A percentile compares a stretch with the other conserved stretches of the same genome.
These are phyloP conservation scores for Microchrysa polita DNA, from an alignment of 2,888 invertebrate genomes.

Conservation along the genomic window DNA sequence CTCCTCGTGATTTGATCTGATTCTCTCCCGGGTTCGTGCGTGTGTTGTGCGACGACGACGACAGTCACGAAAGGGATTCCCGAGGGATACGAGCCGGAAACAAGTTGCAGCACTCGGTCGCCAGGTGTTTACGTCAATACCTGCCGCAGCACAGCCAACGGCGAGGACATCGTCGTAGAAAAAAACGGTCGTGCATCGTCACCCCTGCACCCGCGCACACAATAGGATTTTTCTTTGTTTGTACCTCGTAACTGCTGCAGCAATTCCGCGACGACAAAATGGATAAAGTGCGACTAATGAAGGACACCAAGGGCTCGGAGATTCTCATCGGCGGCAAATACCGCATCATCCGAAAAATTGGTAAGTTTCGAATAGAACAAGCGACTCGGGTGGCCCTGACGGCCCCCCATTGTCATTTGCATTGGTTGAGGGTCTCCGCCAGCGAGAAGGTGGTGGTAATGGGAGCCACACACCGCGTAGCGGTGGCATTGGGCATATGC, in stretches of 20 bases:
- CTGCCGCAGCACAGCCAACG: too few relatives aligned
- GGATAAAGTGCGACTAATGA: conserved; percentile 62
- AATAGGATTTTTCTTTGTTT: too few relatives aligned
- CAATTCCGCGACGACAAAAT: conserved; percentile 50
- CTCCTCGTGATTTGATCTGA: too few relatives aligned
- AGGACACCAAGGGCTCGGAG: conserved; percentile 66
- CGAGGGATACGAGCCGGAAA: too few relatives aligned
- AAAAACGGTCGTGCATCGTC: too few relatives aligned
- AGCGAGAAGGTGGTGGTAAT: background rate
- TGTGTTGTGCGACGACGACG: too few relatives aligned
- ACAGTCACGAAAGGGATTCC: too few relatives aligned
- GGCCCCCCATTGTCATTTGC: background rate
- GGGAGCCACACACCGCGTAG: background rate
- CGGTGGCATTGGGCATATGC: background rate
- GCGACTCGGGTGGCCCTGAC: background rate
- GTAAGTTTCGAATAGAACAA: conserved; percentile 63
- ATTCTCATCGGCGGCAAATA: conserved; percentile 92
- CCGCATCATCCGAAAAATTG: conserved; percentile 95
- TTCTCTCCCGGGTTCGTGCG: too few relatives aligned
- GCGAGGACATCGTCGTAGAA: too few relatives aligned
- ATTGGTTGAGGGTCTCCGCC: background rate
- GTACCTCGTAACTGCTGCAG: background rate
- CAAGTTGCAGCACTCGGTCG: too few relatives aligned
- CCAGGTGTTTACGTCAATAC: too few relatives aligned
- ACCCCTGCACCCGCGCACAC: too few relatives aligned